Evolutionary conservation across 2,113 vertebrate genomes (phyloP), one percentile per base, ranked within the genome.

Genomic region (Cololabis saira): DNA sequence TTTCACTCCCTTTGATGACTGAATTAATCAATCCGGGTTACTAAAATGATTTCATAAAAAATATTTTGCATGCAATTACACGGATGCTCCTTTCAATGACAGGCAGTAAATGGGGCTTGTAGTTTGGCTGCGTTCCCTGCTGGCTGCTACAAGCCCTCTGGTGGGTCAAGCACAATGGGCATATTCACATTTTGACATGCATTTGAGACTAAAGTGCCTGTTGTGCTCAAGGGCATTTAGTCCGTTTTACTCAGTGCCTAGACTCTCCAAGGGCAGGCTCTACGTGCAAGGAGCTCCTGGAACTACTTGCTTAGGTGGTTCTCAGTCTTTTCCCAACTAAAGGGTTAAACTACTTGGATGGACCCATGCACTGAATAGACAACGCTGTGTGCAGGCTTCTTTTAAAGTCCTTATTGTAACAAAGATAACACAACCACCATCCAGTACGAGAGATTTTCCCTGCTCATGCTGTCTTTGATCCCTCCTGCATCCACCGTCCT

Each of bases 141-240:
- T 72, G 48, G 68, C 77, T 57, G 65, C 78, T 59, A 21, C 58
- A 50, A 68, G 79, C 61, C 71, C 77, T 78, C 69, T 43, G 66
- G 71, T 68, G 67, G 77, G 76, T 75, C 63, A n/a, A 49, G 67
- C 83, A 91, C 89, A 91, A 92, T 87, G 87, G 85, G 45, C 61
- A 84, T 88, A 92, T 93, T 93, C 89, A 92, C 79, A 76, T 90
- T 84, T 85, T 88, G 79, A 92, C 88, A 91, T 89, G 85, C 85
- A 88, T 91, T 91, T 88, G 88, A 83, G 59, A 65, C 77, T 82
- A 88, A 90, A 93, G 92, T 92, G 92, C 89, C 76, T 76, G 82
- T 90, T 91, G 86, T 85, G 87, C 92, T 90, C 50, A 47, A 87
- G 88, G 89, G 87, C 87, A 74, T 89, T 84, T 83, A 77, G 83